Evolutionary conservation across 2,797 vertebrate genomes (phyloP).

Genomic region (Peromyscus nudipes): DNA sequence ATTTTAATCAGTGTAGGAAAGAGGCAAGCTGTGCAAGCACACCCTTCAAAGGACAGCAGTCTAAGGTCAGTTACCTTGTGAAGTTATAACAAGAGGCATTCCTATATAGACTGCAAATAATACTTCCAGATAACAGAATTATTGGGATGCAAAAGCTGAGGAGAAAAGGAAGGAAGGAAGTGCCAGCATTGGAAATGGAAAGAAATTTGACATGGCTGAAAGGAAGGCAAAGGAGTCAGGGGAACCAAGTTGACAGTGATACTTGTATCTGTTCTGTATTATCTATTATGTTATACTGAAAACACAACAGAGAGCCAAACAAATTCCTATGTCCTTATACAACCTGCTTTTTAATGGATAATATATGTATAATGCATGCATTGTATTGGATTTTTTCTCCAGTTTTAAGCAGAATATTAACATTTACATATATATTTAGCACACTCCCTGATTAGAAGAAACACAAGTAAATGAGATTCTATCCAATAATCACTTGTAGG

Average conservation of each 20-base stretch:
- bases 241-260: background rate
- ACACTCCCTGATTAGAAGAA: background rate
- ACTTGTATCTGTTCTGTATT: background rate
- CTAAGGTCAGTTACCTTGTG: background rate
- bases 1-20: background rate
- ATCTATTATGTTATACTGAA: background rate
- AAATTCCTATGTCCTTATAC: background rate
- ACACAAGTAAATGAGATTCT: background rate
- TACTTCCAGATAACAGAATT: background rate
- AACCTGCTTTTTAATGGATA: background rate
- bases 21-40: background rate
- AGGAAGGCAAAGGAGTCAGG: background rate
- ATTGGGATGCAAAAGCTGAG: background rate
- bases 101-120: background rate
- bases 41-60: background rate
- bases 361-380: background rate
- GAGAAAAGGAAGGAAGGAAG: background rate
- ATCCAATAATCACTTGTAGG: background rate
- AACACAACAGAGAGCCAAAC: background rate
- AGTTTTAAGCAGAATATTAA: slow-evolving; percentile 15
- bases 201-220: background rate
- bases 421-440: background rate
- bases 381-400: slow-evolving; percentile 37
- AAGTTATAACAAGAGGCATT: background rate
- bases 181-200: background rate